These are phyloP conservation scores for Lepeophtheirus nordmannii DNA, from an alignment of 2,888 invertebrate genomes.

Conservation along the genomic window DNA sequence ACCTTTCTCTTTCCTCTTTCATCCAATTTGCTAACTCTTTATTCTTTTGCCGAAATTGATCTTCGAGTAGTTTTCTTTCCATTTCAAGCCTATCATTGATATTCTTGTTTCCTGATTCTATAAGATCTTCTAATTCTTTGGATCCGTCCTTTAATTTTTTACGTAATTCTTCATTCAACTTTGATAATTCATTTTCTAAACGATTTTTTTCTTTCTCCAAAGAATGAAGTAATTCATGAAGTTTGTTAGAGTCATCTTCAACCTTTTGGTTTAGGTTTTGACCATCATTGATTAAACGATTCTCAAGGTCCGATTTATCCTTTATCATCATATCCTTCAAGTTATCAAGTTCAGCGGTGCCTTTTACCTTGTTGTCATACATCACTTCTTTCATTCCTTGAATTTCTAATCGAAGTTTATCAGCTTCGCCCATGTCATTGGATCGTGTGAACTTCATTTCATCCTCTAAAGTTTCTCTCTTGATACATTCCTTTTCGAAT, in stretches of 20 bases:
- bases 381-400: conserved; percentile 11
- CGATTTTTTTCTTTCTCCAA: background rate
- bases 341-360: background rate
- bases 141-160: background rate
- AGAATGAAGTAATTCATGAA: conserved; percentile 25
- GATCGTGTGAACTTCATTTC: background rate
- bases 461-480: background rate
- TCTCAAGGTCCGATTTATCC: background rate
- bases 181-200: background rate
- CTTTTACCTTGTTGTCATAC: conserved; percentile 5
- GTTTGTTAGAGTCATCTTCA: conserved; percentile 31
- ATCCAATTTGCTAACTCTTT: background rate
- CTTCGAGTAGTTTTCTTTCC: background rate
- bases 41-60: background rate
- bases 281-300: background rate
- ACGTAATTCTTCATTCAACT: background rate
- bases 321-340: conserved; percentile 14
- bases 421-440: background rate
- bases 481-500: background rate
- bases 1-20: background rate
- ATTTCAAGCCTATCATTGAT: background rate
- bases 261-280: conserved; percentile 9
- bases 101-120: background rate
- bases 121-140: background rate
- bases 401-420: conserved; percentile 13